phyloP scores from a whole-genome alignment of 2,797 vertebrate genomes.

The Cossypha caffra region DNA sequence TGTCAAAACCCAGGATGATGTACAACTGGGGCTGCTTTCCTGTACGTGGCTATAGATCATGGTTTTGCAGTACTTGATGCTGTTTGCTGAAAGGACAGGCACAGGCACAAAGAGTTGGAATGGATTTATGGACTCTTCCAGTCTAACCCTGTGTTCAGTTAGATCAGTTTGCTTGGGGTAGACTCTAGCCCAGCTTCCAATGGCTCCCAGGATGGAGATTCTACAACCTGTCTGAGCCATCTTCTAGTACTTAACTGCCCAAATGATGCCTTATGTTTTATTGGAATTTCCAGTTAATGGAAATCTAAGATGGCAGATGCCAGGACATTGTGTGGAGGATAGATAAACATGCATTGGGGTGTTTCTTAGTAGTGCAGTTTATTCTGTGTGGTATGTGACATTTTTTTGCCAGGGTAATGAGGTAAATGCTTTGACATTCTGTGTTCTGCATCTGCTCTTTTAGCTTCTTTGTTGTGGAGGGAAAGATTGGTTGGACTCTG shows the following conservation, averaged over 20 bases:
- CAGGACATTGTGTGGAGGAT: not conserved
- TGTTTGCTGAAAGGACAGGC: not conserved
- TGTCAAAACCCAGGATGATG: not conserved
- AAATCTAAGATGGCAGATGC: not conserved
- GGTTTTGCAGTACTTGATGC: not conserved
- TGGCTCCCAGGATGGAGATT: not conserved
- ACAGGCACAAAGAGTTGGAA: not conserved
- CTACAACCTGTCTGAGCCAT: not conserved
- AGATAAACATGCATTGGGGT: not conserved
- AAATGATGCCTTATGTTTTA: not conserved
- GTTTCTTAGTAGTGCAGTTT: not conserved
- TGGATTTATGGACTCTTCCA: not conserved
- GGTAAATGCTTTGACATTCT: not conserved
- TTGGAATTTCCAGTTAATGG: not conserved
- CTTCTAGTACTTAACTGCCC: not conserved
- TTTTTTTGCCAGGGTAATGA: not conserved
- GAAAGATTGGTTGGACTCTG: not conserved
- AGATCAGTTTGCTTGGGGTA: not conserved
- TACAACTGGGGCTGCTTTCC: not conserved
- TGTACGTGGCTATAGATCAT: fast-evolving
- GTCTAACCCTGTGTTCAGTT: fast-evolving
- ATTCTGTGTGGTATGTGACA: not conserved
- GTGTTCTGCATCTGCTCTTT: not conserved
- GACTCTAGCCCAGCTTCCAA: not conserved
- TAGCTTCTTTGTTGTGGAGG: not conserved